Base-by-base conservation (phyloP, 2,888 invertebrate species). In the Drosophila mayaguana region DNA sequence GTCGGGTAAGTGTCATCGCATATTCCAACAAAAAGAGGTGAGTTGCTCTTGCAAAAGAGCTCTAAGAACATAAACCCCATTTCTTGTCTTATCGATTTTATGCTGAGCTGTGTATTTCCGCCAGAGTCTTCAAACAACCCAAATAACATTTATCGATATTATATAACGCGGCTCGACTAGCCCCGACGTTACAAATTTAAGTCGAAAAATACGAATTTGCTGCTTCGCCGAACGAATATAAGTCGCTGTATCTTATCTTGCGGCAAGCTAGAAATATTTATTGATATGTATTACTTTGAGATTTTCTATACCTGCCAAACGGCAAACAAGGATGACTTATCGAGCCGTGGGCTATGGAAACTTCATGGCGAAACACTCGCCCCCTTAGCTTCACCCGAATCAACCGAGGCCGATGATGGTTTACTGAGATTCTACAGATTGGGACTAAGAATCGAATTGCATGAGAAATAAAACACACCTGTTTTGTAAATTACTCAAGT, bases 171-270 rank as follows among this genome's bases (percentile, higher is more conserved):
- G 54, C 53, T 34, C 7, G 3, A 53, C 46, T 51, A 59, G 38
- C 53, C 76, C 42, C 63, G 59, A 63, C 61, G 62, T 22, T 72
- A 62, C 50, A 77, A 63, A 75, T 62, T 46, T 34, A 45, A 60
- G 56, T 60, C 42, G 34, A 43, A 63, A 59, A 63, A 60, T 48
- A 53, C 55, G 32, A 51, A 46, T 54, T 63, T 65, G 34, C 60
- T 63, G 68, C 60, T 42, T 45, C 36, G 64, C 62, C 46, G 25
- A 55, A 66, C 40, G 32, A 76, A 55, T 28, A 79, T 76, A 76
- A 72, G 66, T 76, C 45, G 81, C 53, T 61, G 55, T 84, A 88
- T 84, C 83, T 84, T 86, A 84, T 84, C 83, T 64, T 38, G 38
- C 36, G 48, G 54, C 68, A 67, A 50, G 53, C 51, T 71, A 69